phyloP scores from a whole-genome alignment of 2,888 invertebrate genomes.

The Sinopyrophorus schimmeli region DNA sequence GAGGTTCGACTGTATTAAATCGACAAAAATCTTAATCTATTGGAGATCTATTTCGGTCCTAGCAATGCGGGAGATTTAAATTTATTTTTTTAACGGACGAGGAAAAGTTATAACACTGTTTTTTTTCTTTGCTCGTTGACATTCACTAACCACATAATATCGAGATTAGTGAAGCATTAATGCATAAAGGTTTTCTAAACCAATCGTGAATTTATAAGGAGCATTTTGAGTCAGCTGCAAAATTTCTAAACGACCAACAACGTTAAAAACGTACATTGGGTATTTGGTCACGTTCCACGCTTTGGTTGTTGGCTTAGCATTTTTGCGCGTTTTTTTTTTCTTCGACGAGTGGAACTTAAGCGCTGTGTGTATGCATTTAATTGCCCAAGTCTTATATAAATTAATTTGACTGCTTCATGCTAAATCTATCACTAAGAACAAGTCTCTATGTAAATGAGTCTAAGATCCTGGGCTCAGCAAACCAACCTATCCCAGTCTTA shows the following conservation, averaged over 20 bases:
- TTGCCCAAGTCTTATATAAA: conserved; percentile 34
- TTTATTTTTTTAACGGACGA: no score
- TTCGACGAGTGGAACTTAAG: background rate
- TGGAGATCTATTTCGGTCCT: no score
- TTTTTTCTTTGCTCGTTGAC: conserved; percentile 20
- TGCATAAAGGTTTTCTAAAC: conserved; percentile 32
- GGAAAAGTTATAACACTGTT: no score
- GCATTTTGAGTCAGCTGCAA: conserved; percentile 22
- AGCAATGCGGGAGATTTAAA: no score
- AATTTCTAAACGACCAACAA: conserved; percentile 30
- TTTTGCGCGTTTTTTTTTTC: background rate
- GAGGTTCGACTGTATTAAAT: no score
- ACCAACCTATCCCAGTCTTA: conserved; percentile 39
- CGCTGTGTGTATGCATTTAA: conserved; percentile 13
- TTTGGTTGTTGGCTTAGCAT: background rate
- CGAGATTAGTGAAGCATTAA: conserved; percentile 28
- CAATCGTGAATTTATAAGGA: conserved; percentile 25
- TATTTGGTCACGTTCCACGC: conserved; percentile 16
- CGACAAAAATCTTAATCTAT: no score
- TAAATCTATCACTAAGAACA: conserved; percentile 38
- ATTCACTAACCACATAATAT: conserved; percentile 33
- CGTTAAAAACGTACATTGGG: conserved; percentile 21
- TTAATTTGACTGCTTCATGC: conserved; percentile 34
- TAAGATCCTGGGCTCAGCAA: conserved; percentile 38
- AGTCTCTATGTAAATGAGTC: conserved; percentile 40